phyloP scores from a whole-genome alignment of 2,888 invertebrate species.

The Synanthedon formicaeformis region DNA sequence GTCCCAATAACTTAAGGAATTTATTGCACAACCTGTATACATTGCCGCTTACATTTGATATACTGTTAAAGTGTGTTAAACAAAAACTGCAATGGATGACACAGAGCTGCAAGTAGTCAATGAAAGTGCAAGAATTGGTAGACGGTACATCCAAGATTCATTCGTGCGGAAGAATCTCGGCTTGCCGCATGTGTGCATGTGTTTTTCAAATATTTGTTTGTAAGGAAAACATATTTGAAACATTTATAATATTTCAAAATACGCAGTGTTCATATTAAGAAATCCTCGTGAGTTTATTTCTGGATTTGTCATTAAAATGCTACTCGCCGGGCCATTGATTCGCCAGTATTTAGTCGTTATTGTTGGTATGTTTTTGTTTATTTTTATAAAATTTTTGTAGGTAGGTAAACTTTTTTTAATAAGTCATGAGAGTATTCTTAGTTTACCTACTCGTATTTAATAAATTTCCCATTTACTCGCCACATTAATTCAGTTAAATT shows the following conservation, averaged over 20 bases:
- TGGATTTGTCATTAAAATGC: slow-evolving; percentile 3
- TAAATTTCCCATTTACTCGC: too few relatives aligned
- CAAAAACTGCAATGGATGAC: background rate
- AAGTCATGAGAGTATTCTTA: too few relatives aligned
- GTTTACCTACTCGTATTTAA: too few relatives aligned
- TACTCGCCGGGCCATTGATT: slow-evolving; percentile 12
- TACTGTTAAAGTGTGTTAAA: background rate
- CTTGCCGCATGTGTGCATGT: background rate
- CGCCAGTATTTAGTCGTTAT: slow-evolving; percentile 24
- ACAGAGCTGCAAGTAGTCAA: background rate
- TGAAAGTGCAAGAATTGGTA: background rate
- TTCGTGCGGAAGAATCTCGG: background rate
- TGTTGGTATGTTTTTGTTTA: slow-evolving; percentile 13
- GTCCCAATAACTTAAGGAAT: background rate
- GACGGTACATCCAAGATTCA: background rate
- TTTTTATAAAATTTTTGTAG: too few relatives aligned
- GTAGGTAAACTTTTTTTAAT: too few relatives aligned
- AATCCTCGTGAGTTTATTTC: background rate
- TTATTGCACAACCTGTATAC: background rate
- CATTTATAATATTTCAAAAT: too few relatives aligned
- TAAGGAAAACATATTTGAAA: background rate
- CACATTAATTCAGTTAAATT: too few relatives aligned
- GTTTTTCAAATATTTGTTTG: background rate
- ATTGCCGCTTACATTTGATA: background rate
- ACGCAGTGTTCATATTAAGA: too few relatives aligned